These are phyloP conservation scores for Drosophila leonis DNA, from an alignment of 2,888 invertebrate genomes.

Conservation along the genomic window DNA sequence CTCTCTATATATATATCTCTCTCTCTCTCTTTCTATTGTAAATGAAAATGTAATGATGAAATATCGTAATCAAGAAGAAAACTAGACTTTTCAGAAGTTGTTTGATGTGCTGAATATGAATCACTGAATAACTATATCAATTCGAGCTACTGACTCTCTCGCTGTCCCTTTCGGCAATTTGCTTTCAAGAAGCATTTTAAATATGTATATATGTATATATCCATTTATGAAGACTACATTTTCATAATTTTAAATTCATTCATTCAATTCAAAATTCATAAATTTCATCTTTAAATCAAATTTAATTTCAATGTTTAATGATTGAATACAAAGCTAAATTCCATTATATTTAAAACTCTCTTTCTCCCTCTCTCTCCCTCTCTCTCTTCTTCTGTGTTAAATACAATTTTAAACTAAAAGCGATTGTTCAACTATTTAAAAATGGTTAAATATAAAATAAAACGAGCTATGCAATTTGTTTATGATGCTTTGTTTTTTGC, in stretches of 20 bases:
- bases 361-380: not conserved
- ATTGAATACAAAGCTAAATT: conserved; percentile 6
- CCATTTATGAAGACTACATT: too few species aligned
- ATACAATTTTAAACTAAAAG: not conserved
- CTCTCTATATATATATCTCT: not conserved
- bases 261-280: too few species aligned
- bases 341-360: not conserved
- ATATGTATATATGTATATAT: too few species aligned
- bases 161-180: too few species aligned
- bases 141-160: too few species aligned
- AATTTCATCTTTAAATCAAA: not conserved
- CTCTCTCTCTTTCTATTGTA: too few species aligned
- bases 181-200: too few species aligned
- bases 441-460: not conserved
- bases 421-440: conserved; percentile 1
- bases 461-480: conserved; percentile 19
- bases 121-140: too few species aligned
- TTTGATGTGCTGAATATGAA: too few species aligned
- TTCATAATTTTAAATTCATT: not conserved
- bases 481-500: conserved; percentile 21
- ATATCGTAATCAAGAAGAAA: too few species aligned
- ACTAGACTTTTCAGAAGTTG: too few species aligned
- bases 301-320: not conserved
- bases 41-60: too few species aligned
- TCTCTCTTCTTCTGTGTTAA: not conserved